Evolutionary conservation across 2,888 invertebrate genomes (phyloP).

Genomic region (Rhogogaster chlorosoma): DNA sequence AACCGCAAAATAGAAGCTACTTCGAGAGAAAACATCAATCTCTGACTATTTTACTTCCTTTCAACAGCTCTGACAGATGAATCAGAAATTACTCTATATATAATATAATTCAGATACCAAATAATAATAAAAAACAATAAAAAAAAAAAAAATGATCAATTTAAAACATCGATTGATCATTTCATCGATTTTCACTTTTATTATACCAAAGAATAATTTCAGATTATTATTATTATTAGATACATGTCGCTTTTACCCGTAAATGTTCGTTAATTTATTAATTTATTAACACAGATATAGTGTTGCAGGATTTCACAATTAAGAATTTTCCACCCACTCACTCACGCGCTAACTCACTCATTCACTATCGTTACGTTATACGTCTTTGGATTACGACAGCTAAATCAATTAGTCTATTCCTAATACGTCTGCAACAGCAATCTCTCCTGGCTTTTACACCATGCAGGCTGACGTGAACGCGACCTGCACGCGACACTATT

Average conservation of each 20-base stretch:
- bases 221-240: neutral
- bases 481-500: slow-evolving; percentile 37
- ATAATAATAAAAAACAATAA: too few relatives aligned
- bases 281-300: neutral
- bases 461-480: neutral
- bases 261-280: neutral
- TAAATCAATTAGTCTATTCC: slow-evolving; percentile 46
- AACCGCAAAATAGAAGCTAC: slow-evolving; percentile 13
- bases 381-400: slow-evolving; percentile 24
- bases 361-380: neutral
- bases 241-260: neutral
- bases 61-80: neutral
- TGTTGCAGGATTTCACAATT: slow-evolving; percentile 6
- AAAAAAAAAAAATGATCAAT: neutral
- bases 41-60: neutral
- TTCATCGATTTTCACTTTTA: neutral
- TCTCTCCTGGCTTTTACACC: neutral
- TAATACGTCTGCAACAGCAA: slow-evolving; percentile 17
- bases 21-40: neutral
- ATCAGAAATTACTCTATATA: neutral
- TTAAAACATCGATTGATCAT: neutral
- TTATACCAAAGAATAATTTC: neutral
- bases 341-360: too few relatives aligned
- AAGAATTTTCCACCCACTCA: slow-evolving; percentile 31
- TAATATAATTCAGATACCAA: neutral